phyloP scores from a whole-genome alignment of 2,888 invertebrate genomes.

The Ennomos quercinarius region DNA sequence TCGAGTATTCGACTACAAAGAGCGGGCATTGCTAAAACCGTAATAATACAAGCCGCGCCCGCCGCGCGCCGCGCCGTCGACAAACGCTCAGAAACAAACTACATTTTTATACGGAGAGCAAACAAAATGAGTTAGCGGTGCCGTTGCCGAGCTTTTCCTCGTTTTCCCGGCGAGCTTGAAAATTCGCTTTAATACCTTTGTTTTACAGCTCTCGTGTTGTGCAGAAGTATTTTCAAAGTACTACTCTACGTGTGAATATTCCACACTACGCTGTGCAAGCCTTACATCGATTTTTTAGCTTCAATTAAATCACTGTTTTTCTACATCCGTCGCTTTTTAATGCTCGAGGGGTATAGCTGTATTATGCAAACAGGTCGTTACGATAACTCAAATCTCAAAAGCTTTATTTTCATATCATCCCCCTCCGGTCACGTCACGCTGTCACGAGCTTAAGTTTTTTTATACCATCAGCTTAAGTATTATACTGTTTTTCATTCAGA shows the following conservation, averaged over 20 bases:
- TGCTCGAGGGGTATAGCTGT: conserved; percentile 24
- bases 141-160: conserved; percentile 73
- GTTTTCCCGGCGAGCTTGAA: conserved; percentile 73
- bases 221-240: conserved; percentile 68
- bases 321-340: conserved; percentile 27
- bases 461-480: conserved; percentile 17
- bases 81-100: conserved; percentile 74
- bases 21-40: conserved; percentile 55
- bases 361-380: conserved; percentile 36
- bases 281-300: conserved; percentile 44
- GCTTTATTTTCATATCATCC: conserved; percentile 36
- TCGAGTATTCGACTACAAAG: conserved; percentile 55
- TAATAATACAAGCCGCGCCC: conserved; percentile 60
- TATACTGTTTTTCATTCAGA: conserved; percentile 16
- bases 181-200: conserved; percentile 83
- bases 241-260: conserved; percentile 67
- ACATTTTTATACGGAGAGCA: conserved; percentile 78
- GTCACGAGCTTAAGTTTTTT: conserved; percentile 31
- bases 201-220: conserved; percentile 76
- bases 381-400: conserved; percentile 34
- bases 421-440: conserved; percentile 33
- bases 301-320: conserved; percentile 31
- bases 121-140: conserved; percentile 80
- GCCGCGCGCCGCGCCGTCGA: conserved; percentile 55
- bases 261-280: conserved; percentile 54